Conservation (phyloP, 2,888 invertebrate genomes). For the Colostygia pectinataria region DNA sequence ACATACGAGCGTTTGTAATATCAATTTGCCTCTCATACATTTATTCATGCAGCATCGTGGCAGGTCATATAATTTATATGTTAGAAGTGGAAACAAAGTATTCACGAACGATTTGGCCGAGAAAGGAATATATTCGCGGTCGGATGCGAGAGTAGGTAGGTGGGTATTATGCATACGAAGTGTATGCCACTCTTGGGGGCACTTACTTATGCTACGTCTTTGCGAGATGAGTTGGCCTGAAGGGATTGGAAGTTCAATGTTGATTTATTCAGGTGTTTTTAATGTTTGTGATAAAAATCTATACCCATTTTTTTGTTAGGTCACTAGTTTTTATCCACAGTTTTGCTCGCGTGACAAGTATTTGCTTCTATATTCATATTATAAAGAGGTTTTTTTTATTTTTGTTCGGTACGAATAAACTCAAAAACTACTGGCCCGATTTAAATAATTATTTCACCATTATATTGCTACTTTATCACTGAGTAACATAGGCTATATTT, state of each 20-base stretch:
- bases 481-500: too few relatives aligned
- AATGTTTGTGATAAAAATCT: slow-evolving; percentile 5
- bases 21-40: slow-evolving; percentile 81
- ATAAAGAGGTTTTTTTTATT: too few relatives aligned
- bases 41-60: slow-evolving; percentile 72
- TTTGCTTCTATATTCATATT: too few relatives aligned
- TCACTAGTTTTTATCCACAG: too few relatives aligned
- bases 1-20: slow-evolving; percentile 70
- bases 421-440: too few relatives aligned
- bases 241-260: slow-evolving; percentile 32
- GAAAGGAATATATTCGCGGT: slow-evolving; percentile 46
- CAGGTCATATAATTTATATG: slow-evolving; percentile 82
- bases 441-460: too few relatives aligned
- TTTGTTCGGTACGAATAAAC: too few relatives aligned
- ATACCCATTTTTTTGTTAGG: too few relatives aligned
- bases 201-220: slow-evolving; percentile 72
- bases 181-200: slow-evolving; percentile 76
- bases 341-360: too few relatives aligned
- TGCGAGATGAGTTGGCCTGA: slow-evolving; percentile 38
- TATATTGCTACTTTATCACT: too few relatives aligned
- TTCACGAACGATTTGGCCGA: slow-evolving; percentile 74
- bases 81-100: slow-evolving; percentile 72
- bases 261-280: slow-evolving; percentile 30
- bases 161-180: slow-evolving; percentile 69
- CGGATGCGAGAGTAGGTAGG: slow-evolving; percentile 33